These are phyloP conservation scores for Hirudo medicinalis DNA, from an alignment of 1,140 invertebrate genomes.

Conservation along the genomic window DNA sequence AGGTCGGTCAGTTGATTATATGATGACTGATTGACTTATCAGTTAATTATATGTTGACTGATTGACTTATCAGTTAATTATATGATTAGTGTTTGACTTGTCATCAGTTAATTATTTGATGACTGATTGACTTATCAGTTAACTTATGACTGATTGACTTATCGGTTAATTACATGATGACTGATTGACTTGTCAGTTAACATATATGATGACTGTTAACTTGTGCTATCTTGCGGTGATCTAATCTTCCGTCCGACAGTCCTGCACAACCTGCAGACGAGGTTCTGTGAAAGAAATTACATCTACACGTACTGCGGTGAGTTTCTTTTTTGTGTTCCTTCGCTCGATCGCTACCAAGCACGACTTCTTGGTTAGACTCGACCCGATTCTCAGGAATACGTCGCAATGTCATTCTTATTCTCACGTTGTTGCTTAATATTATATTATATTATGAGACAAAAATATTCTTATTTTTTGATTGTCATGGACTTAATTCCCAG, in stretches of 20 bases:
- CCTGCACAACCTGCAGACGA: conserved; percentile 79
- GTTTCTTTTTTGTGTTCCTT: conserved; percentile 25
- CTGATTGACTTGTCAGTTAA: no score
- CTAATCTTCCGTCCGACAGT: conserved; percentile 49
- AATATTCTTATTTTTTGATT: no score
- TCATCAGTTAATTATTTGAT: no score
- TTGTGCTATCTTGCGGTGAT: not conserved
- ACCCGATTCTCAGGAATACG: no score
- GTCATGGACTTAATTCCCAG: no score
- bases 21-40: not conserved
- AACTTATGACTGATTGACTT: not conserved
- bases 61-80: no score
- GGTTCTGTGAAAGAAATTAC: conserved; percentile 75
- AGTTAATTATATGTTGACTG: not conserved
- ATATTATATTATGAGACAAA: no score
- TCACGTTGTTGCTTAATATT: no score
- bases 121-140: not conserved
- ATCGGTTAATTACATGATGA: not conserved
- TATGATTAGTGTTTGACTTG: no score
- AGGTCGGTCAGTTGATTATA: not conserved
- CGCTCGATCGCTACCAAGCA: no score
- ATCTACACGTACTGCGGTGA: conserved; percentile 96
- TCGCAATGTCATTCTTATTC: no score
- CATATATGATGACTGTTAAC: not conserved
- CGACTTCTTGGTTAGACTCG: no score